Evolutionary conservation across 2,113 vertebrate genomes (phyloP), one percentile per base, ranked within the genome.

Genomic region (Limanda limanda): DNA sequence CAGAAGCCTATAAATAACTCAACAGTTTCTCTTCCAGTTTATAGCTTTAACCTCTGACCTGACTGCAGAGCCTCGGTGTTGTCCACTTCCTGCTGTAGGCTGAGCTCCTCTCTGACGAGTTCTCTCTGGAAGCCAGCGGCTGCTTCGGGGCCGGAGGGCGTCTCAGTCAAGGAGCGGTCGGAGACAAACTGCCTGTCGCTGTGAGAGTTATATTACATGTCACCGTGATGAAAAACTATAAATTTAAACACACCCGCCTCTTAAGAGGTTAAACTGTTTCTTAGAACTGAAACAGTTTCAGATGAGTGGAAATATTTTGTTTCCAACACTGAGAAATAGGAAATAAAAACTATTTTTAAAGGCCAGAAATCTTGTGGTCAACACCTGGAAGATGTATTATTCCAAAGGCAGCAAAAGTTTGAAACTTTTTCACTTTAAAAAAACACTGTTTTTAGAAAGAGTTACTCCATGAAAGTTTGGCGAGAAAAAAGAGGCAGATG

Each of bases 121-220:
- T 95, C 88, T 59, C 91, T 88, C 54, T 93, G 95, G 81, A 97
- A 93, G 25, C 92, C 92, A 9, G 94, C 93, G 3, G 94, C 90
- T 2, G 94, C 95, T 0, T 96, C 96, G 10, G 95, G 95, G 72
- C 95, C 95, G 21, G 95, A 96, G 60, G 96, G 92, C 55, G 89
- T 94, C 84, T 94, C 95, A 2, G 91, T 88, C 24, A 96, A 96
- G 54, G 93, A 94, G 42, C 64, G 85, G 78, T 97, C 96, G 9
- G 93, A 96, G 85, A 95, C 88, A 37, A 95, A 95, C 86, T 79
- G 93, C 86, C 94, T 92, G 37, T 96, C 92, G 65, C 37, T 31
- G 31, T 7, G 31, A 31, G 31, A 31, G 31, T 31, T 31, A 31
- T 31, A 7, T 31, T 7, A 31, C 31, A 31, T 31, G 31, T 31